Conservation (phyloP, 2,888 invertebrate genomes). For the Eupelmus urozonus region DNA sequence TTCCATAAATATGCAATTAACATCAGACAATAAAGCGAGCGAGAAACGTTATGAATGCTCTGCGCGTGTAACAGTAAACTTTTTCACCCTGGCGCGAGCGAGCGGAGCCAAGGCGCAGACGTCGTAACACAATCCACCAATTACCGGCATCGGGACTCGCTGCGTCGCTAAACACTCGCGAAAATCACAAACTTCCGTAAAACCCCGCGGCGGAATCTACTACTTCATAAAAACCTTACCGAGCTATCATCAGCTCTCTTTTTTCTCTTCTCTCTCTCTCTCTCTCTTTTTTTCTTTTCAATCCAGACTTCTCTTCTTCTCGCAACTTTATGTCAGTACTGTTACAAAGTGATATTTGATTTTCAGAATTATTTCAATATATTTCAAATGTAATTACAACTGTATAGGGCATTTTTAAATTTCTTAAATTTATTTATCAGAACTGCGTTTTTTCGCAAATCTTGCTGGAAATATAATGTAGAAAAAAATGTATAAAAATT, state of each 20-base stretch:
- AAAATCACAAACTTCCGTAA: conserved; percentile 12
- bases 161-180: conserved; percentile 27
- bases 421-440: no score
- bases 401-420: no score
- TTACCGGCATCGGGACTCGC: conserved; percentile 29
- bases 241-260: no score
- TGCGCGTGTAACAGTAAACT: conserved; percentile 33
- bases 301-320: neutral
- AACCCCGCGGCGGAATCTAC: neutral
- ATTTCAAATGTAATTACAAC: no score
- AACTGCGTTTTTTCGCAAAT: neutral
- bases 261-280: no score
- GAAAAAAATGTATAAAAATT: neutral
- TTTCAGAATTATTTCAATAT: neutral
- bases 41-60: conserved; percentile 38
- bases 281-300: neutral
- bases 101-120: neutral
- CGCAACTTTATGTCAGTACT: neutral
- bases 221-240: neutral
- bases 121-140: conserved; percentile 33
- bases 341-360: neutral
- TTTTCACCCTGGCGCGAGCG: conserved; percentile 24
- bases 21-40: conserved; percentile 28
- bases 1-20: conserved; percentile 41
- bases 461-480: neutral